Base-by-base conservation (phyloP, 2,888 invertebrate species). In the Phyllotreta striolata region DNA sequence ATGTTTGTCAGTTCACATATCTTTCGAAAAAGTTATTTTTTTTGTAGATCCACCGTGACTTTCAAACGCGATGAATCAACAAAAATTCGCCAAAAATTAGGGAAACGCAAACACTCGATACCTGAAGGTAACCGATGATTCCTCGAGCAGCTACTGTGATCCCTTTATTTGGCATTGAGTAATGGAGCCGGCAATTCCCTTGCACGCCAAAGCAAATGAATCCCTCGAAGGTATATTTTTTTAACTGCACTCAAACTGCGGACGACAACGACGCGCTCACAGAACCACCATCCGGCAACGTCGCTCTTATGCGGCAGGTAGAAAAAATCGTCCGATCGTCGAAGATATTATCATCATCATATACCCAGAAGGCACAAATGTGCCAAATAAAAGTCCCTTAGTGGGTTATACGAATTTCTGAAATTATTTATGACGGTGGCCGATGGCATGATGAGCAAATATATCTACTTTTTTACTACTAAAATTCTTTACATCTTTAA, bases 121-220 rank as follows among this genome's bases (percentile, higher is more conserved):
- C 59, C 56, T 51, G 24, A 69, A 65, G 66, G 68, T 61, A 64
- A 70, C 67, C 64, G 69, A 68, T 68, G 64, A 73, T 71, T 72
- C 68, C 69, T 72, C 70, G 68, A 69, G 69, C 69, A 68, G 70
- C 70, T 71, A 72, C 72, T 62, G 70, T 66, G 68, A 67, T 70
- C 66, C 71, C 63, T 69, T 72, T 70, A 69, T 72, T 68, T 71
- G 71, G 54, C 66, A 62, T 62, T 68, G 70, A 67, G 62, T 69
- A 68, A 72, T 72, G 70, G 69, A 61, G 66, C 57, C 69, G 70
- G 66, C 63, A 63, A 52, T 64, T 68, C 69, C 46, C 14, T 64
- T 46, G 46, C 58, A 65, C 62, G 55, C 4, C 24, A 64, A 66
- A 66, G 67, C 60, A 66, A 68, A 66, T 67, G 66, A 70, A 69